Percentiles rank a stretch among this genome's conserved stretches.
phyloP scores from a whole-genome alignment of 2,113 vertebrate species.

The Oryzias melastigma region DNA sequence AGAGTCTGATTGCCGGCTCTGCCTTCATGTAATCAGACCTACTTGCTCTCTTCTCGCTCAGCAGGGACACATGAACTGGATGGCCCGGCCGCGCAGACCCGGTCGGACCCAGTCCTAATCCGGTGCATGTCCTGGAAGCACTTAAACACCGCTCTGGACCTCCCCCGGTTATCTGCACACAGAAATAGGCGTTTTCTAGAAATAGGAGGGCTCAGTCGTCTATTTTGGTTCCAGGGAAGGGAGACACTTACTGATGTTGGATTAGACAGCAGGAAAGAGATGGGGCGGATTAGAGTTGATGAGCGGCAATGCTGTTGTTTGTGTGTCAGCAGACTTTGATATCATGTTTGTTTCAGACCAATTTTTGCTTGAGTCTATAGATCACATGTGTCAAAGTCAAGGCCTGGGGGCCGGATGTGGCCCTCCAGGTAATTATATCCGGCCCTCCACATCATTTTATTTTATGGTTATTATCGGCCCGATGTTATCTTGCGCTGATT shows the following conservation, averaged over 20 bases:
- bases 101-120: slow-evolving; percentile 20
- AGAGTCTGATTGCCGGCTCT: slow-evolving; percentile 35
- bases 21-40: slow-evolving; percentile 50
- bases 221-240: slow-evolving; percentile 63
- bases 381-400: background rate
- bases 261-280: slow-evolving; percentile 67
- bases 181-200: slow-evolving; percentile 57
- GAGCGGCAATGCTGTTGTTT: slow-evolving; percentile 40
- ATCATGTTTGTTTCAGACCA: background rate
- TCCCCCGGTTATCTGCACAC: slow-evolving; percentile 49
- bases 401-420: too few relatives aligned
- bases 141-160: slow-evolving; percentile 23
- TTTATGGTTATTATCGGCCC: too few relatives aligned
- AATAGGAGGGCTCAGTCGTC: slow-evolving; percentile 62
- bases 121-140: slow-evolving; percentile 37
- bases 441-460: too few relatives aligned
- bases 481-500: too few relatives aligned
- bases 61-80: slow-evolving; percentile 38
- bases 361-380: slow-evolving; percentile 12
- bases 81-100: slow-evolving; percentile 20
- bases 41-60: slow-evolving; percentile 26
- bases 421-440: too few relatives aligned
- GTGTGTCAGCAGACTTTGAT: background rate
- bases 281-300: slow-evolving; percentile 62
- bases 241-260: slow-evolving; percentile 62